Conservation (phyloP, 2,888 invertebrate species). For the Pilophorus perplexus region DNA sequence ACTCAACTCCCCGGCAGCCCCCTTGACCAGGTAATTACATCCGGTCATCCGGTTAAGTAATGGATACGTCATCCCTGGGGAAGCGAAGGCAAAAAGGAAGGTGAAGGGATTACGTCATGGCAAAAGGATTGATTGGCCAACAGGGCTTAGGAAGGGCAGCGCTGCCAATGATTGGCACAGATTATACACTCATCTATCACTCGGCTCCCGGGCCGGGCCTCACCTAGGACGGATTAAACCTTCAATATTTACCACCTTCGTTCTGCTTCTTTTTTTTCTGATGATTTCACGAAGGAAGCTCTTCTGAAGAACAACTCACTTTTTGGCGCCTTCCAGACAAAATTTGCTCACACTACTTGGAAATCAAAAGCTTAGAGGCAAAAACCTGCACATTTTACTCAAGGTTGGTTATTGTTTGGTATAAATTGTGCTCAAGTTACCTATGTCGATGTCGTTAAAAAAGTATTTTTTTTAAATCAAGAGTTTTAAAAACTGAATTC, state of each 20-base stretch:
- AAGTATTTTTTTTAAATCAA: too few relatives aligned
- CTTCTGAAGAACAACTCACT: too few relatives aligned
- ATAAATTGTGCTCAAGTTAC: too few relatives aligned
- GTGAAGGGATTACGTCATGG: conserved; percentile 43
- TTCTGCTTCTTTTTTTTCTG: neutral
- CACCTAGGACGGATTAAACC: conserved; percentile 21
- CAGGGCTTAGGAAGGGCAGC: conserved; percentile 36
- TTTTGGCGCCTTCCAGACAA: too few relatives aligned
- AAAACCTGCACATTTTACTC: too few relatives aligned
- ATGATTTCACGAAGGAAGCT: too few relatives aligned
- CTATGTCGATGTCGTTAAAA: too few relatives aligned
- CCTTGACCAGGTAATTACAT: conserved; percentile 41
- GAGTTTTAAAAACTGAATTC: too few relatives aligned
- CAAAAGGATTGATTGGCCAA: conserved; percentile 43
- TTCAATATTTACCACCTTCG: conserved; percentile 34
- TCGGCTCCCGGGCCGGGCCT: neutral
- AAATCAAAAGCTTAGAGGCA: too few relatives aligned
- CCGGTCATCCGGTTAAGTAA: conserved; percentile 43
- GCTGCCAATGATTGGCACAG: conserved; percentile 43
- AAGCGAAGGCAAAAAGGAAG: conserved; percentile 37
- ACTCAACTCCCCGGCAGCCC: too few relatives aligned
- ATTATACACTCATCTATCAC: conserved; percentile 44
- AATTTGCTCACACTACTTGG: too few relatives aligned
- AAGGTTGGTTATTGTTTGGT: too few relatives aligned
- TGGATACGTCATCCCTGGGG: conserved; percentile 43